Evolutionary conservation across 2,797 vertebrate species (phyloP).

Genomic region (Rhinella marina): DNA sequence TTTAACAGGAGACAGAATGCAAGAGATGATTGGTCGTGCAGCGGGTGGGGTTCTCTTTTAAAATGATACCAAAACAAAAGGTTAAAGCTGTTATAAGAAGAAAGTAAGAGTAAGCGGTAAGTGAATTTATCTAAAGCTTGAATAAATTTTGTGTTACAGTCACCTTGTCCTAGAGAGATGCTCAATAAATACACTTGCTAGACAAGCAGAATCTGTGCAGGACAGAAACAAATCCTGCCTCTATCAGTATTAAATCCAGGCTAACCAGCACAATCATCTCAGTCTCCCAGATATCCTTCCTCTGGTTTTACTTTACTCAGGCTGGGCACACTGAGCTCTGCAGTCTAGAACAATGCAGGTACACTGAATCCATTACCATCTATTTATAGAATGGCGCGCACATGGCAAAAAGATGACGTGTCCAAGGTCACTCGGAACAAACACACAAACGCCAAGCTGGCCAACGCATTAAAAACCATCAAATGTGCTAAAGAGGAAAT

Average conservation of each 20-base stretch:
- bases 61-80: neutral
- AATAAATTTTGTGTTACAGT: constrained; percentile 45
- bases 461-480: constrained; percentile 5
- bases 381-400: constrained; percentile 51
- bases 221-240: constrained; percentile 24
- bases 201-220: constrained; percentile 33
- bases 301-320: constrained; percentile 35
- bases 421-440: constrained; percentile 50
- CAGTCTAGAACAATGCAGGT: constrained; percentile 51
- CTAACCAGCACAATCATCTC: constrained; percentile 37
- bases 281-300: constrained; percentile 21
- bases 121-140: constrained; percentile 27
- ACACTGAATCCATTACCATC: constrained; percentile 53
- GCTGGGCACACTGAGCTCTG: constrained; percentile 27
- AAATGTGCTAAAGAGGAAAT: neutral
- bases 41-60: neutral
- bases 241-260: constrained; percentile 34
- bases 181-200: constrained; percentile 45
- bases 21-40: neutral
- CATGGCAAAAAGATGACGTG: constrained; percentile 50
- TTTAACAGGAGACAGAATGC: neutral
- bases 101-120: constrained; percentile 28
- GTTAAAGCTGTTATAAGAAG: neutral
- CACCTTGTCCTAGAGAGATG: constrained; percentile 38
- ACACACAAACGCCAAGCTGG: constrained; percentile 15